phyloP scores from a whole-genome alignment of 23 tunicate species.

The Halocynthia roretzi region DNA sequence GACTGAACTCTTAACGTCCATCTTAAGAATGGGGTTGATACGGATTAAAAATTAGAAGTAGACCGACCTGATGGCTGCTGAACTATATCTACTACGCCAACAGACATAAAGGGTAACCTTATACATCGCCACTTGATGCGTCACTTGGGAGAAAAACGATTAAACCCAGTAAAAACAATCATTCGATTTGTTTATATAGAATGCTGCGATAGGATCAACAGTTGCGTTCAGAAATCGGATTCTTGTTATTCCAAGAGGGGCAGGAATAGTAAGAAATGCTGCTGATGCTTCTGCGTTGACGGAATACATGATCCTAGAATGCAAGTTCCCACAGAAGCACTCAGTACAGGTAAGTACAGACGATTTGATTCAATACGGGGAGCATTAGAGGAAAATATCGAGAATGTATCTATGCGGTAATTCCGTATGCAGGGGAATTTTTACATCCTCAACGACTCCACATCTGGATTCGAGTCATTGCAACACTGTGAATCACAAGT shows the following conservation, averaged over 20 bases:
- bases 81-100: no score
- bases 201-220: no score
- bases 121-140: no score
- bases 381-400: not conserved
- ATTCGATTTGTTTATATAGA: not conserved
- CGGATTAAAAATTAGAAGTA: no score
- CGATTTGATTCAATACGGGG: not conserved
- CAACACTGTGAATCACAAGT: no score
- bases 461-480: no score
- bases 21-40: no score
- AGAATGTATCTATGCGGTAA: not conserved
- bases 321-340: constrained; percentile 41
- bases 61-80: no score
- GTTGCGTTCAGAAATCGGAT: constrained; percentile 29
- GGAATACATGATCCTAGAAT: constrained; percentile 34
- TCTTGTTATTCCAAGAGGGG: constrained; percentile 4
- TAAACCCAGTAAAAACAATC: not conserved
- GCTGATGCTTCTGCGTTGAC: not conserved
- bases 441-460: no score
- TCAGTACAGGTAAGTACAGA: constrained; percentile 5
- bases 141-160: not conserved
- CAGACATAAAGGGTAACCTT: no score
- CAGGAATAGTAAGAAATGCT: constrained; percentile 6
- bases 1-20: no score
- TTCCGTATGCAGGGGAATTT: no score